Percentiles rank a stretch among this genome's conserved stretches.
These are phyloP conservation scores for Lithophane ornitopus DNA, from an alignment of 2,888 invertebrate genomes.

Conservation along the genomic window DNA sequence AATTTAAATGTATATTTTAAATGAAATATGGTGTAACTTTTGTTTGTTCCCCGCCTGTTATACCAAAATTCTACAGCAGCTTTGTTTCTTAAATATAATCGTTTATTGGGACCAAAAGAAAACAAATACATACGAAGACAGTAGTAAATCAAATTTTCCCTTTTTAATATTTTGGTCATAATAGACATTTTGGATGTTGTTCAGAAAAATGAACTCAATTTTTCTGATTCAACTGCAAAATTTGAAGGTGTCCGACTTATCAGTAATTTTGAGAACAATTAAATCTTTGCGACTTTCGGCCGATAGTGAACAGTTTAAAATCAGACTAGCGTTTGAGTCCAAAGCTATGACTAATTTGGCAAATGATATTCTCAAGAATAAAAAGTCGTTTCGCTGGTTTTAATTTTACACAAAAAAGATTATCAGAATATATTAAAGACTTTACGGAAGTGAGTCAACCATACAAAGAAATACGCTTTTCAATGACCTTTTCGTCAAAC, in stretches of 20 bases:
- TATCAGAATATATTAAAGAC: slow-evolving; percentile 45
- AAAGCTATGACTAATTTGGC: slow-evolving; percentile 9
- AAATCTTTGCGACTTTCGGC: neutral
- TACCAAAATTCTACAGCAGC: too few species aligned
- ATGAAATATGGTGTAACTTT: too few species aligned
- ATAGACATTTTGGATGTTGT: too few species aligned
- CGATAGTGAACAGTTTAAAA: neutral
- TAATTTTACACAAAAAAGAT: slow-evolving; percentile 46
- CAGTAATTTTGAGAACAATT: neutral
- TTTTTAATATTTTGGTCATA: too few species aligned
- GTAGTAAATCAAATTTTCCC: neutral
- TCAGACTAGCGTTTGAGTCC: neutral
- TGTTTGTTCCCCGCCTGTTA: too few species aligned
- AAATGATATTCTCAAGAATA: slow-evolving; percentile 10
- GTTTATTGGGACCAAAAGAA: too few species aligned
- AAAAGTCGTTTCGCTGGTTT: slow-evolving; percentile 11
- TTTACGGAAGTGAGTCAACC: slow-evolving; percentile 54
- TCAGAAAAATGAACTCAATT: too few species aligned
- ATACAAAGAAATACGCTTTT: slow-evolving; percentile 54
- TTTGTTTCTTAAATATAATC: too few species aligned
- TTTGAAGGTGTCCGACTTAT: neutral
- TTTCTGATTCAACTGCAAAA: neutral
- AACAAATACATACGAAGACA: too few species aligned
- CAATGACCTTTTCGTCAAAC: slow-evolving; percentile 61
- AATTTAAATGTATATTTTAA: too few species aligned